Percentiles rank a stretch among this genome's conserved stretches.
Conservation (phyloP, 2,888 invertebrate species). For the Antitype chi region DNA sequence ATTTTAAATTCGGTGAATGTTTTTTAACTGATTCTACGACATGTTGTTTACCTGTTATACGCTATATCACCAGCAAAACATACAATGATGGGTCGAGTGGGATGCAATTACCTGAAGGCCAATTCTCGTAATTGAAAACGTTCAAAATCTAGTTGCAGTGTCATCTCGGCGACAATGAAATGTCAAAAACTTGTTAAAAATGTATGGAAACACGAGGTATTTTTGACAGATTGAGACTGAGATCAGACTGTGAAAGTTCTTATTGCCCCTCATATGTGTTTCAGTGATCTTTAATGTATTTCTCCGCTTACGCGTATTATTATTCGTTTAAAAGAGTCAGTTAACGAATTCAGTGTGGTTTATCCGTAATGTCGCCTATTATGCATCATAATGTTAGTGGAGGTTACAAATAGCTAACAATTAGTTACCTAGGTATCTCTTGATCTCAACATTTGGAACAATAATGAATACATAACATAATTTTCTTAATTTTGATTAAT, state of each 20-base stretch:
- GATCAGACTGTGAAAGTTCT: no score
- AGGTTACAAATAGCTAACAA: conserved; percentile 8
- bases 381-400: not conserved
- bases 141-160: no score
- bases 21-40: not conserved
- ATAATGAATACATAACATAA: not conserved
- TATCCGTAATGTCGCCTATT: not conserved
- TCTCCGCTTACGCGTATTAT: conserved; percentile 1
- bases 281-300: conserved; percentile 11
- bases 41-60: conserved; percentile 3
- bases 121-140: no score
- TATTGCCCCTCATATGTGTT: no score
- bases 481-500: not conserved
- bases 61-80: conserved; percentile 1
- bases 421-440: not conserved
- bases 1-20: not conserved
- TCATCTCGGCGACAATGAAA: no score
- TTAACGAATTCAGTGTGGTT: conserved; percentile 14
- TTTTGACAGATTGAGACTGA: no score
- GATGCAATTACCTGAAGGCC: not conserved
- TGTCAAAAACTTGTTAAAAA: no score
- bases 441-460: not conserved
- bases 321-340: conserved; percentile 15
- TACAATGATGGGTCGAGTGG: conserved; percentile 1
- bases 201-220: no score